Evolutionary conservation across 2,113 vertebrate genomes (phyloP).

Genomic region (Prionailurus viverrinus): DNA sequence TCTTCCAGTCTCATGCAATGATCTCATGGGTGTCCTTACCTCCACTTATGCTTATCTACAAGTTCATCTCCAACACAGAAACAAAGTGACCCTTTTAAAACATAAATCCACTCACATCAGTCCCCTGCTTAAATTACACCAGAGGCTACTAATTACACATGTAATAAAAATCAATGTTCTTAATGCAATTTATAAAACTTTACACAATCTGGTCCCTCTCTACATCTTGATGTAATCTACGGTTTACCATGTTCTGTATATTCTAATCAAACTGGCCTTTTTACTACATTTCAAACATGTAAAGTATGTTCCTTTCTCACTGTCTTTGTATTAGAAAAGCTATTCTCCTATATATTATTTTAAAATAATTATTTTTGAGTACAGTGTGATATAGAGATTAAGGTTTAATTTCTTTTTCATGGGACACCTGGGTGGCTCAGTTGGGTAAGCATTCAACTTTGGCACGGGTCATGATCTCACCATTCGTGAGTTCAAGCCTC

Average conservation of each 20-base stretch:
- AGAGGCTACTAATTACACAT: background rate
- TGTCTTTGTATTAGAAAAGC: background rate
- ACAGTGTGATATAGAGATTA: background rate
- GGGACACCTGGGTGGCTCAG: too few relatives aligned
- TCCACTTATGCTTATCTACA: background rate
- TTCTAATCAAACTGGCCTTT: background rate
- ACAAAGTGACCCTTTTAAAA: background rate
- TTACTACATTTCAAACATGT: background rate
- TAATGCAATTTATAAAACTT: background rate
- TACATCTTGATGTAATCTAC: background rate
- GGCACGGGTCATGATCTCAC: too few relatives aligned
- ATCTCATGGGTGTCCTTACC: background rate
- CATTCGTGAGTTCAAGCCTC: too few relatives aligned
- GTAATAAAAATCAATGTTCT: background rate
- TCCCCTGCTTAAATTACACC: background rate
- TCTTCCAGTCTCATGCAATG: background rate
- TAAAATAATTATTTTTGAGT: slow-evolving; percentile 6
- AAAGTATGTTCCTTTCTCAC: background rate
- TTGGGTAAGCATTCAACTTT: too few relatives aligned
- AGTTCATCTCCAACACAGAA: background rate
- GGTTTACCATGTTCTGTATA: background rate
- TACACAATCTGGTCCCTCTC: background rate
- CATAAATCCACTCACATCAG: background rate
- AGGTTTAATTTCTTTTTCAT: background rate
- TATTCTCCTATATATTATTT: background rate